Base-by-base conservation (phyloP, 2,797 vertebrate species). In the Falco columbarius region DNA sequence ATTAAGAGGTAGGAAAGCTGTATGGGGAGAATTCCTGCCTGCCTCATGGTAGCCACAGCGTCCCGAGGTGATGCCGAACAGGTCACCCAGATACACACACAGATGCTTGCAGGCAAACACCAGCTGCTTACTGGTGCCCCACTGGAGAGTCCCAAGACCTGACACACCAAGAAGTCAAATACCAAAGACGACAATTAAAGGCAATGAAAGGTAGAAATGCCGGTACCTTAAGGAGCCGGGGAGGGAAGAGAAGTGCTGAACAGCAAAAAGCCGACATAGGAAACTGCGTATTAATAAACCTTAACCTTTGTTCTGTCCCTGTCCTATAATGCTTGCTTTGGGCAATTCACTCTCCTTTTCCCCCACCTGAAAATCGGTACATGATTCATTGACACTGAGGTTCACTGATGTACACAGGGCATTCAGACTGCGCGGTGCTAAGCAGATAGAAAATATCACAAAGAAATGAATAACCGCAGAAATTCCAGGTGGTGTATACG, bases 401-500 rank as follows among this genome's bases (percentile, higher is more conserved):
- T 14, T 66, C 27, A 2, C 38, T 7, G n/a, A 6, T 2, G 24
- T 2, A 14, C 46, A 3, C 27, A 2, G 67, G 67, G 62, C 29
- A 4, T 7, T 24, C 32, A 7, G 54, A 8, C 12, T 5, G 10
- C 47, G 51, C 2, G 1, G 61, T 1, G 22, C 56, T 30, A 8
- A 42, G 38, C 16, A 23, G 29, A 16, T 1, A 71, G 55, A 46
- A 79, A 34, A 23, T 1, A 46, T 12, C 66, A n/a, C 32, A 24
- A 32, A 72, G 26, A 32, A 44, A 38, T 11, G 0, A 46, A 46
- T 18, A 44, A 54, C 49, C 32, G 58, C 68, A 10, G 19, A 34
- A 38, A 61, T n/a, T 30, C 27, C 71, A 70, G 46, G 52, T 20
- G 46, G 27, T 18, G 17, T 5, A 0, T 6, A 47, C 34, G 56